Conservation (phyloP, 1,140 invertebrate species). For the Tetragnatha versicolor region DNA sequence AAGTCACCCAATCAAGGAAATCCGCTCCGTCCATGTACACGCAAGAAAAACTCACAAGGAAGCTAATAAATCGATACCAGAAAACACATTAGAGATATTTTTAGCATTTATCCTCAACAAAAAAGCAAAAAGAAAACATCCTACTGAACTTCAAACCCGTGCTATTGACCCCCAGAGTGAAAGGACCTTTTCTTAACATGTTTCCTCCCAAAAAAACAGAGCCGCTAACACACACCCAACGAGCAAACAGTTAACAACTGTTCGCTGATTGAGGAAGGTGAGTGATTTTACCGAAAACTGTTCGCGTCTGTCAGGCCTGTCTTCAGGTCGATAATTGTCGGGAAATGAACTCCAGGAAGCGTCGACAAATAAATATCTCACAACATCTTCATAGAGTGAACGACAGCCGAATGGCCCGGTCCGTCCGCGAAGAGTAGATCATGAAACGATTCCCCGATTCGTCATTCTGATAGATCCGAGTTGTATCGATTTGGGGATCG, state of each 20-base stretch:
- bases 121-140: too few relatives aligned
- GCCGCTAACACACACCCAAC: not conserved
- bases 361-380: not conserved
- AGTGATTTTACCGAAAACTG: not conserved
- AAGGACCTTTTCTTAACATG: not conserved
- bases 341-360: not conserved
- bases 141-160: not conserved
- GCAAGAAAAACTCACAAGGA: too few relatives aligned
- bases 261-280: not conserved
- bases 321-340: conserved; percentile 4
- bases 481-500: too few relatives aligned
- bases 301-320: not conserved
- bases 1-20: too few relatives aligned
- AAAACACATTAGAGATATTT: too few relatives aligned
- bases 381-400: not conserved
- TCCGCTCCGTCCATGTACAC: too few relatives aligned
- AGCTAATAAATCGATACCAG: too few relatives aligned
- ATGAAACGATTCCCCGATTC: too few relatives aligned
- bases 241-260: not conserved
- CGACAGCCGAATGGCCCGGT: not conserved
- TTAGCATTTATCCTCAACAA: too few relatives aligned
- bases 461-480: too few relatives aligned
- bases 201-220: not conserved
- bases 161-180: not conserved
- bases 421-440: too few relatives aligned